Base-by-base conservation (phyloP, 2,888 invertebrate genomes). In the Acanthosepion lycidas region DNA sequence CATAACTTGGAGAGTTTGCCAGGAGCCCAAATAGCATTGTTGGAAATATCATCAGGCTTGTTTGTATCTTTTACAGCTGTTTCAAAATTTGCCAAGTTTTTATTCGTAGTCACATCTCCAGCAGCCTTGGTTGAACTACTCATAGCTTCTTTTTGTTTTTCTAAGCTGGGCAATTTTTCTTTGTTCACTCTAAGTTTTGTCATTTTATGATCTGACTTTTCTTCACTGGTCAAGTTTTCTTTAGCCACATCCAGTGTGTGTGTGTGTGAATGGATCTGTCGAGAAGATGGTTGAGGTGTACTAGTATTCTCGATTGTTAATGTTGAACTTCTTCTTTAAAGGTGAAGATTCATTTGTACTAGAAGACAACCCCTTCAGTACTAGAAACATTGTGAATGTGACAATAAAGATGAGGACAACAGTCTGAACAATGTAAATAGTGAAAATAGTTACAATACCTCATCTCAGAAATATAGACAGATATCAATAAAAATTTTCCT, bases 1-100 rank as follows among this genome's bases (percentile, higher is more conserved):
- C 94, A n/a, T 55, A 94, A 64, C 59, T 94, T 94, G 26, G 94
- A 64, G 48, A 94, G 94, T 55, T 94, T 94, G 55, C 64, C 94
- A 48, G 64, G 33, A 55, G 94, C 9, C 28, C 59, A 51, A 64
- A 93, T 23, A 26, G 49, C 53, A 55, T 93, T 48, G 53, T 93
- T 93, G n/a, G 94, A 59, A 64, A 48, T 59, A 55, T 59, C 59
- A 64, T 94, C 94, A 94, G 42, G 42, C 64, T 33, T 94, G 28
- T n/a, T 55, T n/a, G 42, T 53, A 28, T 94, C 51, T 26, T 49
- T 48, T 28, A 51, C 51, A 93, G 49, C 28, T 51, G n/a, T 93
- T 28, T 93, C 53, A 49, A n/a, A n/a, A 51, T 18, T 18, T 28
- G 15, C 26, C 53, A n/a, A 33, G 18, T 51, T 93, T 49, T 93